Conservation (phyloP, 2,888 invertebrate species). For the Coelogynopora nodosa region DNA sequence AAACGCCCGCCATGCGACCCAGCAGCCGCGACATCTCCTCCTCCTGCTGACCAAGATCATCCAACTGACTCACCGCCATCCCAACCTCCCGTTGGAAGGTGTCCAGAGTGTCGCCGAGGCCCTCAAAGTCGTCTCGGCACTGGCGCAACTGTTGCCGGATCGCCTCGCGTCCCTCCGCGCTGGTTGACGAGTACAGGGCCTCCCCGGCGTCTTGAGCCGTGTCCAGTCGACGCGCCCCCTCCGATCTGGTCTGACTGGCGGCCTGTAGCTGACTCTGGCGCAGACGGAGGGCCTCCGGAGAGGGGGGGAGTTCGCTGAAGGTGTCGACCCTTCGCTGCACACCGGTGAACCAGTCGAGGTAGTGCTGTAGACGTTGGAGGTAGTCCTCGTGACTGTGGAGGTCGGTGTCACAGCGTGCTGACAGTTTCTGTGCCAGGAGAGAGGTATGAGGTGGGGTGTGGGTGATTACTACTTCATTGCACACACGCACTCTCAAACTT, state of each 20-base stretch:
- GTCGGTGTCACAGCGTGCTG: not conserved
- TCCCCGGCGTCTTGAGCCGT: not conserved
- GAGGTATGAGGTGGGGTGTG: too few species aligned
- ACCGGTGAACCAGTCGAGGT: not conserved
- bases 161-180: not conserved
- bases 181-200: not conserved
- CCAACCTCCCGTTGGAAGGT: not conserved
- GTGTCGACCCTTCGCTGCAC: not conserved
- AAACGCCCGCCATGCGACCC: not conserved
- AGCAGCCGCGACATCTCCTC: not conserved
- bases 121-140: not conserved
- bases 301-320: not conserved
- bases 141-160: not conserved
- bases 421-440: too few species aligned
- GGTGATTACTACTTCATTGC: too few species aligned
- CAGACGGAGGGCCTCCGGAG: not conserved
- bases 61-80: not conserved
- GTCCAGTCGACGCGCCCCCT: not conserved
- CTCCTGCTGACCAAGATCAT: not conserved
- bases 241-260: not conserved
- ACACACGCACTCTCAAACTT: too few species aligned
- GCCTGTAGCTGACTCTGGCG: not conserved
- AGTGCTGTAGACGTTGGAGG: not conserved
- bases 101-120: not conserved
- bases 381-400: not conserved